Percentiles rank a stretch among this genome's conserved stretches.
Evolutionary conservation across 2,113 vertebrate genomes (phyloP).

Genomic region (Vicugna pacos): DNA sequence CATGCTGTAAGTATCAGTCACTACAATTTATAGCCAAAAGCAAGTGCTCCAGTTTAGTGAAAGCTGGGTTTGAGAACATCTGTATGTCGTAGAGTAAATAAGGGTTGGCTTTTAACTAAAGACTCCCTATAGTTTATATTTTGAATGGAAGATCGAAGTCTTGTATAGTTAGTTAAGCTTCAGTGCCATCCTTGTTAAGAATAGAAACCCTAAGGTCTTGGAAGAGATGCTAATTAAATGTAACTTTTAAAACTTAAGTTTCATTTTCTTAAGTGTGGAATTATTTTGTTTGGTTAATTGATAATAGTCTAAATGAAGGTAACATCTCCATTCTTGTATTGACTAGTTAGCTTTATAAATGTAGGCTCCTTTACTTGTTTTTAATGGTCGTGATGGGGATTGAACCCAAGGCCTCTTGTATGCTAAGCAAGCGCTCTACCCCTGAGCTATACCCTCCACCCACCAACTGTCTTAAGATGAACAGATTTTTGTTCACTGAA

Average conservation of each 20-base stretch:
- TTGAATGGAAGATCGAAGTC: background rate
- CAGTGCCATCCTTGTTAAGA: background rate
- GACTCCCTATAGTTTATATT: background rate
- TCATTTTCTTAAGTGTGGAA: background rate
- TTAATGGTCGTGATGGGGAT: no score
- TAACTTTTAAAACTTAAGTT: constrained; percentile 27
- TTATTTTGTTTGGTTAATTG: constrained; percentile 43
- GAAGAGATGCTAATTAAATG: constrained; percentile 18
- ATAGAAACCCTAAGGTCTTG: constrained; percentile 13
- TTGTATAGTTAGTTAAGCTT: background rate
- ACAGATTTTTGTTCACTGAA: background rate
- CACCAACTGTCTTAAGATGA: background rate
- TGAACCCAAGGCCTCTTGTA: no score
- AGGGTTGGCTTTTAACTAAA: constrained; percentile 26
- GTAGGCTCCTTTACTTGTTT: no score
- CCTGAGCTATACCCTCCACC: no score
- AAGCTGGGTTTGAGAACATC: background rate
- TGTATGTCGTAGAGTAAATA: background rate
- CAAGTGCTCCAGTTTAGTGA: background rate
- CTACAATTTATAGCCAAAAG: background rate
- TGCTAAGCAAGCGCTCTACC: no score
- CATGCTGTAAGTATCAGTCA: background rate
- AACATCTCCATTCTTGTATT: background rate
- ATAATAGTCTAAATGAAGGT: constrained; percentile 3
- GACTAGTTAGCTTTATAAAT: background rate